phyloP scores from a whole-genome alignment of 2,888 invertebrate genomes.

The Acrobasis consociella region DNA sequence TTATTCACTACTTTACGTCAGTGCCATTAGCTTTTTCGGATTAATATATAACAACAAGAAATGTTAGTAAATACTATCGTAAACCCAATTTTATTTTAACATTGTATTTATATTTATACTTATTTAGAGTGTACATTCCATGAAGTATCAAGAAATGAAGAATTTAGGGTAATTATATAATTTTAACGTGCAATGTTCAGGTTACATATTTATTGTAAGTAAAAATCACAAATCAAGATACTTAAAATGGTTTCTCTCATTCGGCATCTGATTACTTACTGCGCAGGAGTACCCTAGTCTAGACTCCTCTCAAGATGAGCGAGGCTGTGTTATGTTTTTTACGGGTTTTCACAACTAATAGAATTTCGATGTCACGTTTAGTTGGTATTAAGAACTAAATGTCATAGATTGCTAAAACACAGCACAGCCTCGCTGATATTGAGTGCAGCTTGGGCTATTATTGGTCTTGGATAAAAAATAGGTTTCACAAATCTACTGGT shows the following conservation, averaged over 20 bases:
- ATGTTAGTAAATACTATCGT: constrained; percentile 50
- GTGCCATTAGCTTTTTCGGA: constrained; percentile 6
- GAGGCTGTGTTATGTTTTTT: no score
- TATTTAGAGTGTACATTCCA: constrained; percentile 53
- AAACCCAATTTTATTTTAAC: constrained; percentile 47
- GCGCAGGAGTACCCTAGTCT: no score
- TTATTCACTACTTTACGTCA: not conserved
- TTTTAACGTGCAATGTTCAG: constrained; percentile 17
- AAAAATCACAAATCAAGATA: constrained; percentile 14
- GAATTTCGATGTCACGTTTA: no score
- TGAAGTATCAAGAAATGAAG: constrained; percentile 34
- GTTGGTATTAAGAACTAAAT: no score
- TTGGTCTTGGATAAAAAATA: no score
- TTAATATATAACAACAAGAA: constrained; percentile 41
- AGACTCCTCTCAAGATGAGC: no score
- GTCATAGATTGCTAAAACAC: no score
- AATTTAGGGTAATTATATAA: constrained; percentile 26
- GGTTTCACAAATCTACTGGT: no score
- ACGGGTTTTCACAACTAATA: no score
- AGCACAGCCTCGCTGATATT: no score
- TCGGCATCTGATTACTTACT: not conserved
- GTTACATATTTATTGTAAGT: constrained; percentile 19
- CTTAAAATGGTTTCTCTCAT: not conserved
- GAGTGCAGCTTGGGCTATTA: no score
- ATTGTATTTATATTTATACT: constrained; percentile 39